A percentile compares a stretch with the other conserved stretches of the same genome.
Evolutionary conservation across 1,140 invertebrate species (phyloP).

Genomic region (Scaptomyza montana): DNA sequence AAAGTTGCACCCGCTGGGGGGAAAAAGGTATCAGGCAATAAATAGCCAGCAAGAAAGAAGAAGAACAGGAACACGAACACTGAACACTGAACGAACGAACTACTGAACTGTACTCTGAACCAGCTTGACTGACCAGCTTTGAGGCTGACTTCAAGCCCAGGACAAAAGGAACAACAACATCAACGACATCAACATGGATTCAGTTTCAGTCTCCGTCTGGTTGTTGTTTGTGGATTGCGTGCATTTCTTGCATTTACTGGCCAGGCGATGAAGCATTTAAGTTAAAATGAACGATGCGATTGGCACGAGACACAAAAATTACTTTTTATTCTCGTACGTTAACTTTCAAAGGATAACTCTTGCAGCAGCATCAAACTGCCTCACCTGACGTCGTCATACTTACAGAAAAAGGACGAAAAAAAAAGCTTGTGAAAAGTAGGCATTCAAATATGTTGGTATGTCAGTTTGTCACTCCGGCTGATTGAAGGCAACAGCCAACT

Average conservation of each 20-base stretch:
- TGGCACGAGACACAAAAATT: constrained; percentile 43
- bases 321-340: constrained; percentile 73
- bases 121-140: constrained; percentile 34
- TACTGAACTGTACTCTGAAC: not conserved
- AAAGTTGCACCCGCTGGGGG: not conserved
- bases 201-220: not conserved
- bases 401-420: constrained; percentile 10
- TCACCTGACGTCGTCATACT: not conserved
- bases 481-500: not conserved
- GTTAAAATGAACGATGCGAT: constrained; percentile 42
- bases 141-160: constrained; percentile 48
- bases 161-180: not conserved
- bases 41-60: no score
- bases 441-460: constrained; percentile 21
- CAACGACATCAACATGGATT: not conserved
- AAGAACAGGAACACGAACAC: no score
- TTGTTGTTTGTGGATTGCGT: constrained; percentile 25
- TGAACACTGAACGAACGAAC: not conserved
- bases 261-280: constrained; percentile 35
- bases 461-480: constrained; percentile 24
- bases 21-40: constrained; percentile 3
- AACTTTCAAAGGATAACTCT: constrained; percentile 43
- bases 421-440: constrained; percentile 4
- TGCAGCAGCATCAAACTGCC: constrained; percentile 13
- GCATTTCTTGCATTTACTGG: constrained; percentile 35